Percentiles rank a stretch among this genome's conserved stretches.
Evolutionary conservation across 2,113 vertebrate genomes (phyloP).

Genomic region (Megalops atlanticus): DNA sequence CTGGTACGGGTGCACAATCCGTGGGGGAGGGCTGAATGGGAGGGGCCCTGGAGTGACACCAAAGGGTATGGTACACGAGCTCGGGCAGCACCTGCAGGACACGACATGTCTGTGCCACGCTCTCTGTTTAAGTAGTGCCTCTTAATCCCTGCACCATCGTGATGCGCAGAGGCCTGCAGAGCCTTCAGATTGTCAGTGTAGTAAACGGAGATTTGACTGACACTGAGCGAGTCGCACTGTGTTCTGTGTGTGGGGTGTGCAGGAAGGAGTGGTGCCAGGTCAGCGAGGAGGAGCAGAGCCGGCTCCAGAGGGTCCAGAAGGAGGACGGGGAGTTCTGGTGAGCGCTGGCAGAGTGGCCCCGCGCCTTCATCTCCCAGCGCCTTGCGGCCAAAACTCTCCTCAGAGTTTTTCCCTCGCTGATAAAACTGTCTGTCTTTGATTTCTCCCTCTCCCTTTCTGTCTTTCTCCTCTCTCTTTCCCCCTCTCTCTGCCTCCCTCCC

Average conservation of each 20-base stretch:
- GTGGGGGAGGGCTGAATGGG: constrained; percentile 74
- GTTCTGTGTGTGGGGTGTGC: neutral
- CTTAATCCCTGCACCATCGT: too few relatives aligned
- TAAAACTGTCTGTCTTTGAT: too few relatives aligned
- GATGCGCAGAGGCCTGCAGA: too few relatives aligned
- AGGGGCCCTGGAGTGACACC: constrained; percentile 71
- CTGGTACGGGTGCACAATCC: constrained; percentile 73
- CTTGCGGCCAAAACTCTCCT: neutral
- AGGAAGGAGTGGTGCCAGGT: constrained; percentile 45
- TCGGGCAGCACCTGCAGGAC: too few relatives aligned
- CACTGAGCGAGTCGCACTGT: neutral
- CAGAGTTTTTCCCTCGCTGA: too few relatives aligned
- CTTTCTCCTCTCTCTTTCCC: neutral
- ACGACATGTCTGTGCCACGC: too few relatives aligned
- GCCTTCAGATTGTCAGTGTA: too few relatives aligned
- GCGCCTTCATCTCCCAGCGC: too few relatives aligned
- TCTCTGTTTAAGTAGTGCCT: too few relatives aligned
- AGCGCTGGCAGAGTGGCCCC: neutral
- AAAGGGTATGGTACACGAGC: constrained; percentile 30
- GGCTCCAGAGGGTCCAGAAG: constrained; percentile 29
- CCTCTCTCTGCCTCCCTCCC: constrained; percentile 15
- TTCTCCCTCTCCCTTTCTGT: neutral
- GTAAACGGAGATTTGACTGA: too few relatives aligned
- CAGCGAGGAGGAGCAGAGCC: constrained; percentile 33
- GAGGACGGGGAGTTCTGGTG: constrained; percentile 61